Base-by-base conservation (phyloP, 2,888 invertebrate genomes). In the Drosophila mulleri region DNA sequence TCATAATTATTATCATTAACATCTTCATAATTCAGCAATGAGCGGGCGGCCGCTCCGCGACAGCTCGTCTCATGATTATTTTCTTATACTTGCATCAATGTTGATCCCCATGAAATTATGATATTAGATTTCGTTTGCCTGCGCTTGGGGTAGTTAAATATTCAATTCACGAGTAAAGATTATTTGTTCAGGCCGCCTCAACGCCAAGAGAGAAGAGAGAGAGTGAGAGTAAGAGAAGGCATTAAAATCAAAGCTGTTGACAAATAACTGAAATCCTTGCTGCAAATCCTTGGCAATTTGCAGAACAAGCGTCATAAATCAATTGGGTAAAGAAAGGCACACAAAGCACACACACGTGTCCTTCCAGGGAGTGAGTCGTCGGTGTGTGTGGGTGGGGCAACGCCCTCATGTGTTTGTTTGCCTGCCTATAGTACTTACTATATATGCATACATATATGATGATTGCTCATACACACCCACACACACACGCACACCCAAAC, bases 201-300 rank as follows among this genome's bases (percentile, higher is more conserved):
- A 12, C 20, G 20, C 20, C 32, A 3, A 47, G 12, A 20, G 32
- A 47, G 12, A 20, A 29, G 20, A 42, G 12, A 16, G 16, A 47
- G 14, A 29, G 20, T 39, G 12, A 12, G 11, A 47, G 14, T 20
- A 20, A 42, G 12, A 20, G 12, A 18, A 47, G 68, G 82, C 80
- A 84, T 87, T 82, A 84, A 82, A 88, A 87, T 84, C 79, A 83
- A 87, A 87, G 75, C 83, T 78, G 82, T 89, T 88, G 88, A 88
- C 88, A 88, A 88, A 89, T 86, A 88, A 81, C 80, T 78, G 72
- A 84, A 87, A 84, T 82, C 84, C 83, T 70, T 69, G 75, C 59
- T 72, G 75, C 76, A 84, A 86, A 88, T 86, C 86, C 86, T 75
- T 75, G 72, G 73, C 79, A 84, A 88, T 84, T 88, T 81, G 61